A percentile compares a stretch with the other conserved stretches of the same genome.
Evolutionary conservation across 2,113 vertebrate genomes (phyloP).

Genomic region (Eonycteris spelaea): DNA sequence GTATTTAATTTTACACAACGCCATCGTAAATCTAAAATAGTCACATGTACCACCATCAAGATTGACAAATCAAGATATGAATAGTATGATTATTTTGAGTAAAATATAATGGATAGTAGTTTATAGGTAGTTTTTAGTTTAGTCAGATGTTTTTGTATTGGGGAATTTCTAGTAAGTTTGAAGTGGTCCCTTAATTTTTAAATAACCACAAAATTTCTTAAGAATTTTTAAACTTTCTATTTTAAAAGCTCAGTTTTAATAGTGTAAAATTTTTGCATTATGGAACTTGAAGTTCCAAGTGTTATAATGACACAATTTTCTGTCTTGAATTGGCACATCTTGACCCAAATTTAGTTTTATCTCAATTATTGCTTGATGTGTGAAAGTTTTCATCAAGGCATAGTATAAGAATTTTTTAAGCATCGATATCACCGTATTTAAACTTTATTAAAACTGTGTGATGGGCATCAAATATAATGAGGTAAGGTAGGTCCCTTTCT

Average conservation of each 20-base stretch:
- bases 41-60: not conserved
- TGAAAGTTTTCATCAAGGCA: not conserved
- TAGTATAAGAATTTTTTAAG: not conserved
- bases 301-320: not conserved
- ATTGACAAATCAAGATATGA: not conserved
- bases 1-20: not conserved
- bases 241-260: not conserved
- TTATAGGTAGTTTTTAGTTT: not conserved
- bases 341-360: not conserved
- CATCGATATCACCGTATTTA: not conserved
- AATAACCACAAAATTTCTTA: not conserved
- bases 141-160: not conserved
- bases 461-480: not conserved
- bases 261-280: not conserved
- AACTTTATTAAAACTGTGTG: not conserved
- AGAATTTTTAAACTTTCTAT: not conserved
- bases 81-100: not conserved
- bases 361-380: not conserved
- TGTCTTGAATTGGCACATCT: not conserved
- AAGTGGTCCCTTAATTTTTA: constrained; percentile 10
- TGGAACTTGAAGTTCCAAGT: not conserved
- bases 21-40: not conserved
- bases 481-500: not conserved
- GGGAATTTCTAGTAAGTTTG: not conserved
- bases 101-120: not conserved